Conservation (phyloP, 2,888 invertebrate species). For the Hecatera dysodea region DNA sequence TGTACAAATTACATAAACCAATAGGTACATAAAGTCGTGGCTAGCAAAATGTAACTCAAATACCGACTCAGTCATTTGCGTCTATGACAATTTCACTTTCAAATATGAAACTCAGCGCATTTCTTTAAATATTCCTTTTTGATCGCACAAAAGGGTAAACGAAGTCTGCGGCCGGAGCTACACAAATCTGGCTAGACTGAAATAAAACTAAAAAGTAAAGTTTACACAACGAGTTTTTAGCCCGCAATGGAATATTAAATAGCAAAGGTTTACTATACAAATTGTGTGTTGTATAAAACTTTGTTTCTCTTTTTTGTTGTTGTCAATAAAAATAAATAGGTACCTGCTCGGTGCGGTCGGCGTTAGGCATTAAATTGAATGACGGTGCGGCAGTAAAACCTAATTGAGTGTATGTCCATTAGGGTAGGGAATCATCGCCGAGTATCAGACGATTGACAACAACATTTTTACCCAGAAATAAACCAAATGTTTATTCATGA, state of each 20-base stretch:
- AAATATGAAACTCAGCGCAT: conserved; percentile 46
- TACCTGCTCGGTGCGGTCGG: conserved; percentile 81
- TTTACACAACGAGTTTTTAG: conserved; percentile 47
- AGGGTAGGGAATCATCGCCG: conserved; percentile 71
- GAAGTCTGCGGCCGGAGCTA: conserved; percentile 47
- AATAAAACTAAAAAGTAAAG: conserved; percentile 58
- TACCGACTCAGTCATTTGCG: conserved; percentile 11
- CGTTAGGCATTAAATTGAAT: conserved; percentile 89
- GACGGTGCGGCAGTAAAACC: conserved; percentile 85
- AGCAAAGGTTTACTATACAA: conserved; percentile 54
- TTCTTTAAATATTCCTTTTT: conserved; percentile 56
- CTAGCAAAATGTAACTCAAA: conserved; percentile 8
- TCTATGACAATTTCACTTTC: conserved; percentile 45
- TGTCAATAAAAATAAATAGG: conserved; percentile 87
- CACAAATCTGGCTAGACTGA: conserved; percentile 50
- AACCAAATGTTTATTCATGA: conserved; percentile 58
- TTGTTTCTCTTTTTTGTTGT: conserved; percentile 68
- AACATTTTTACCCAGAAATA: conserved; percentile 63
- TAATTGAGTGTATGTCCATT: conserved; percentile 89
- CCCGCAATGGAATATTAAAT: conserved; percentile 57
- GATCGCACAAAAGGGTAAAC: conserved; percentile 57
- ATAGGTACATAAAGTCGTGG: background rate
- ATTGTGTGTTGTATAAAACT: conserved; percentile 54
- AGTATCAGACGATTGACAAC: conserved; percentile 67
- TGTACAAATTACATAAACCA: background rate